phyloP scores from a whole-genome alignment of 2,888 invertebrate species.

The Drosophila lutescens region DNA sequence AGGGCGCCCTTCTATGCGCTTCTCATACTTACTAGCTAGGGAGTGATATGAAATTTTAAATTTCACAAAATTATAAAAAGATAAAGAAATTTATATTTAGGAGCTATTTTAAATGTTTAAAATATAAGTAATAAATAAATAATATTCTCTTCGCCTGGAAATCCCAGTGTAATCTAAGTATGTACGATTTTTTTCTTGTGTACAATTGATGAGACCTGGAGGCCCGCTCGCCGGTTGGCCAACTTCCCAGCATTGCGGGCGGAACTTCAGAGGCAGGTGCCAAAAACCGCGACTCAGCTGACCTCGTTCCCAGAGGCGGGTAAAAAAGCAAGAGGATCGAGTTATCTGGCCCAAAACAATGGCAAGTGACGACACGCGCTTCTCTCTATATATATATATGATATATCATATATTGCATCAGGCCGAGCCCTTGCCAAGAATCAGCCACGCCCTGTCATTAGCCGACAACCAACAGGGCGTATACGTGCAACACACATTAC shows the following conservation, averaged over 20 bases:
- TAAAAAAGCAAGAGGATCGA: background rate
- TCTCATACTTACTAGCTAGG: background rate
- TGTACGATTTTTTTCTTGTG: background rate
- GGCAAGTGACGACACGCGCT: background rate
- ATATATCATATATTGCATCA: conserved; percentile 34
- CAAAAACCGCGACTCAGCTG: conserved; percentile 31
- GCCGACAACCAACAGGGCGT: conserved; percentile 11
- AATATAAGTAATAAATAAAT: too few relatives aligned
- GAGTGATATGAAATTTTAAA: background rate
- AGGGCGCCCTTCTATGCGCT: background rate
- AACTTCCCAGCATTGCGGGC: conserved; percentile 11
- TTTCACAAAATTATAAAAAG: background rate
- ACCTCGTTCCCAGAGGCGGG: conserved; percentile 30
- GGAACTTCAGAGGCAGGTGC: conserved; percentile 13
- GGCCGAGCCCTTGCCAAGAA: conserved; percentile 34
- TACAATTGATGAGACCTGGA: background rate
- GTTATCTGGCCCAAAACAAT: conserved; percentile 13
- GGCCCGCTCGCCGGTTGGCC: conserved; percentile 7
- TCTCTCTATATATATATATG: background rate
- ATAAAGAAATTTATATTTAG: background rate
- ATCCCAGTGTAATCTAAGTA: background rate
- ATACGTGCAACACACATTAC: conserved; percentile 29
- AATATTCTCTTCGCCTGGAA: too few relatives aligned
- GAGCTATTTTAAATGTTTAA: too few relatives aligned
- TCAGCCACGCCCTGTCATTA: conserved; percentile 32